Evolutionary conservation across 2,797 vertebrate species (phyloP).

Genomic region (Champsocephalus esox): DNA sequence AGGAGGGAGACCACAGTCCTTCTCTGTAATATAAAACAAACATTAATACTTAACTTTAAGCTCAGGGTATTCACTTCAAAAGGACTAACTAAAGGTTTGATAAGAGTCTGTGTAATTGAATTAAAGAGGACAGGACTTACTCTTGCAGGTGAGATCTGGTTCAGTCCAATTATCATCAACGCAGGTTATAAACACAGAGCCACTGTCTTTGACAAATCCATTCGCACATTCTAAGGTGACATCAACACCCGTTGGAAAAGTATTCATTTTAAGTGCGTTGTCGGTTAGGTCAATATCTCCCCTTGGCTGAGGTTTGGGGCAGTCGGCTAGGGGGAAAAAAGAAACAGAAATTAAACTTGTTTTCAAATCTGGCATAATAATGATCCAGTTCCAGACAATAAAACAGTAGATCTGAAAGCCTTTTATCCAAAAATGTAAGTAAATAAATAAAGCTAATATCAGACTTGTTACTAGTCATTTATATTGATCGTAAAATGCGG

Average conservation of each 20-base stretch:
- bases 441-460: background rate
- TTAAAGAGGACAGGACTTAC: constrained; percentile 58
- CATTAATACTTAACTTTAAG: background rate
- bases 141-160: constrained; percentile 71
- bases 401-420: background rate
- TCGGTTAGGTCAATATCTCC: background rate
- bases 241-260: constrained; percentile 26
- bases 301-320: constrained; percentile 27
- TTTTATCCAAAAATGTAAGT: background rate
- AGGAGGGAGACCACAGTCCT: constrained; percentile 70
- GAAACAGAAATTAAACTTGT: constrained; percentile 7
- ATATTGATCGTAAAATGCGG: background rate
- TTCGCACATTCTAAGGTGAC: constrained; percentile 57
- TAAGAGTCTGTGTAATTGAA: background rate
- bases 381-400: background rate
- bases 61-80: background rate
- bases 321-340: constrained; percentile 55
- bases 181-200: constrained; percentile 59
- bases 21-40: constrained; percentile 64
- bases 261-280: constrained; percentile 52
- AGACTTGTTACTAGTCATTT: background rate
- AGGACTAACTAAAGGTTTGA: background rate
- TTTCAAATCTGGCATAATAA: background rate
- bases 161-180: constrained; percentile 45
- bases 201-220: constrained; percentile 39